phyloP scores from a whole-genome alignment of 2,888 invertebrate species.

The Erpobdella octoculata region DNA sequence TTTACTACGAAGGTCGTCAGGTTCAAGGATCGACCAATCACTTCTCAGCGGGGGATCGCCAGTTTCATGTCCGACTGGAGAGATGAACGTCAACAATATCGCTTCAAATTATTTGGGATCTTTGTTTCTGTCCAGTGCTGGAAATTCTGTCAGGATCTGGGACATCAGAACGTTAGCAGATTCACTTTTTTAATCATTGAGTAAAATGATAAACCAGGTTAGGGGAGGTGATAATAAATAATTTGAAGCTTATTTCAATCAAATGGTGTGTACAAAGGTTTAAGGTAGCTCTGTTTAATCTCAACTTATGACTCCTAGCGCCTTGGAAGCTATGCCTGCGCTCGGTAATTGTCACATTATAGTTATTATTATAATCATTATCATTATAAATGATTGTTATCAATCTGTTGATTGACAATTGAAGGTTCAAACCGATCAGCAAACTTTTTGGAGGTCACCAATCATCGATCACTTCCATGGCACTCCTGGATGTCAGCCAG shows the following conservation, averaged over 20 bases:
- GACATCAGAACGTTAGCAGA: slow-evolving; percentile 61
- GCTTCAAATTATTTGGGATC: slow-evolving; percentile 58
- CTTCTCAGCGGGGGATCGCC: slow-evolving; percentile 40
- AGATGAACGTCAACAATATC: slow-evolving; percentile 64
- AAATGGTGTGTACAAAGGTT: no score
- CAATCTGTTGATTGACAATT: background rate
- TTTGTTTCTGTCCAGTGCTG: slow-evolving; percentile 70
- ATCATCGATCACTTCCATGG: slow-evolving; percentile 76
- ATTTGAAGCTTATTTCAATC: no score
- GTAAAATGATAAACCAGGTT: background rate
- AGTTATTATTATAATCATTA: background rate
- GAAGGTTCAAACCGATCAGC: slow-evolving; percentile 62
- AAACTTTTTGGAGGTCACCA: slow-evolving; percentile 69
- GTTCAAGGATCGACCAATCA: slow-evolving; percentile 3
- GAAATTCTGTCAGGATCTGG: slow-evolving; percentile 75
- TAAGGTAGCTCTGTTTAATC: no score
- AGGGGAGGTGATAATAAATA: background rate
- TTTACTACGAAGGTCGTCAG: slow-evolving; percentile 15
- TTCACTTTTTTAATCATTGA: background rate
- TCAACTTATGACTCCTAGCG: no score
- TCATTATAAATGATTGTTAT: background rate
- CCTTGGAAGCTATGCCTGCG: background rate
- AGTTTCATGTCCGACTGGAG: slow-evolving; percentile 59
- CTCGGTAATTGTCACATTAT: background rate
- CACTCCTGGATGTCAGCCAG: slow-evolving; percentile 56